These are phyloP conservation scores for Melanogrammus aeglefinus DNA, from an alignment of 2,797 vertebrate species.

Conservation along the genomic window DNA sequence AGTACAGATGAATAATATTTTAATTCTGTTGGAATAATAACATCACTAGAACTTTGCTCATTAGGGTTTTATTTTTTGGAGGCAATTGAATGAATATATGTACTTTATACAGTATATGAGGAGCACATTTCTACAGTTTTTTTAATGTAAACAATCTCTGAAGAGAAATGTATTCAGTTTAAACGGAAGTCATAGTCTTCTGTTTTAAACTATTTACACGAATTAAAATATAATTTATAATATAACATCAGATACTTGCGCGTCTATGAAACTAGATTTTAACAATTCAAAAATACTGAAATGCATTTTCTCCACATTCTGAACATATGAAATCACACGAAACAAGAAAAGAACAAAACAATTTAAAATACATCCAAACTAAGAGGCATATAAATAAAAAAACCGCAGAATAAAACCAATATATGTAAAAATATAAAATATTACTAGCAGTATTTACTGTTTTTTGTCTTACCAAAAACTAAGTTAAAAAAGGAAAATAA, in stretches of 20 bases:
- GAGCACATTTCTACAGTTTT: slow-evolving; percentile 97
- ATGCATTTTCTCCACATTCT: slow-evolving; percentile 86
- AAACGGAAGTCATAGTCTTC: slow-evolving; percentile 92
- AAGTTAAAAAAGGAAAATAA: slow-evolving; percentile 72
- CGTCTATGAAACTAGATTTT: slow-evolving; percentile 99
- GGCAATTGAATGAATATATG: slow-evolving; percentile 93
- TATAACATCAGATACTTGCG: slow-evolving; percentile 97
- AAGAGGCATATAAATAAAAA: slow-evolving; percentile 90
- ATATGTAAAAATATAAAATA: slow-evolving; percentile 87
- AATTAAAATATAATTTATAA: slow-evolving; percentile 99
- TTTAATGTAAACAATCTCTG: slow-evolving; percentile 99
- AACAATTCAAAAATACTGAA: slow-evolving; percentile 99
- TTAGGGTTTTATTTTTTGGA: slow-evolving; percentile 88
- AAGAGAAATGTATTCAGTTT: slow-evolving; percentile 87
- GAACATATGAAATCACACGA: slow-evolving; percentile 91
- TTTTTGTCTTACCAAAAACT: slow-evolving; percentile 70
- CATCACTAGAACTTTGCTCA: slow-evolving; percentile 53
- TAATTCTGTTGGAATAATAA: neutral
- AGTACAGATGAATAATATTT: neutral
- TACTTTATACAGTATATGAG: slow-evolving; percentile 99
- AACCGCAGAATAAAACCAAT: slow-evolving; percentile 73
- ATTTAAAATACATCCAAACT: slow-evolving; percentile 87
- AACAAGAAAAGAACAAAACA: slow-evolving; percentile 78
- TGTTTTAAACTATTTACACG: slow-evolving; percentile 97
- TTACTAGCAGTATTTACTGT: slow-evolving; percentile 77